Evolutionary conservation across 2,888 invertebrate genomes (phyloP).

Genomic region (Eilema sororculum): DNA sequence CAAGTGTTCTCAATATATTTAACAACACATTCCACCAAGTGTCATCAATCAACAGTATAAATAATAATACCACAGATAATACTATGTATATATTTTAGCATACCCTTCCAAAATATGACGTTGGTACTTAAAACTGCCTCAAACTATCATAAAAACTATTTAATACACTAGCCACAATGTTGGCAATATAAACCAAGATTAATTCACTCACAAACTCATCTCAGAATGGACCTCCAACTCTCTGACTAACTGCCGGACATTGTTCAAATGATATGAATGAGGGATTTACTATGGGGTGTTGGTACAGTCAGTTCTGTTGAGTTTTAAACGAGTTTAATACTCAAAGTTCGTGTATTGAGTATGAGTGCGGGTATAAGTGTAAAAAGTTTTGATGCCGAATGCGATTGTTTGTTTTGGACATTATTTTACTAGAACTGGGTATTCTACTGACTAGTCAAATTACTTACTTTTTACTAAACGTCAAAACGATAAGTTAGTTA

Average conservation of each 20-base stretch:
- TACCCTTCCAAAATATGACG: background rate
- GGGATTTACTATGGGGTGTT: constrained; percentile 31
- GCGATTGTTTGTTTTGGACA: background rate
- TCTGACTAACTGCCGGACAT: constrained; percentile 48
- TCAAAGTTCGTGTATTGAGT: background rate
- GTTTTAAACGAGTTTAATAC: background rate
- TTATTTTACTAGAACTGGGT: too few relatives aligned
- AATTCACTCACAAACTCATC: constrained; percentile 48
- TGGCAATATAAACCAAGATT: constrained; percentile 43
- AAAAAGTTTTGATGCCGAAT: background rate
- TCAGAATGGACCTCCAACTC: constrained; percentile 34
- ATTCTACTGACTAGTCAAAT: too few relatives aligned
- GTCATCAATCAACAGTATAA: too few relatives aligned
- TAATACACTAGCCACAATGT: constrained; percentile 33
- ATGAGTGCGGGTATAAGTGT: background rate
- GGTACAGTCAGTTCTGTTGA: background rate
- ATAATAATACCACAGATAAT: too few relatives aligned
- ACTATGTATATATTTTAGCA: background rate
- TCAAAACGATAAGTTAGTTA: too few relatives aligned
- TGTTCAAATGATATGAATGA: constrained; percentile 52
- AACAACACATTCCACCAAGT: too few relatives aligned
- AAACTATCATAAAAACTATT: constrained; percentile 37
- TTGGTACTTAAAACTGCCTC: constrained; percentile 1
- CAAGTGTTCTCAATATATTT: too few relatives aligned
- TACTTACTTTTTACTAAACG: too few relatives aligned